These are phyloP conservation scores for Laspeyria flexula DNA, from an alignment of 2,888 invertebrate species.

Conservation along the genomic window DNA sequence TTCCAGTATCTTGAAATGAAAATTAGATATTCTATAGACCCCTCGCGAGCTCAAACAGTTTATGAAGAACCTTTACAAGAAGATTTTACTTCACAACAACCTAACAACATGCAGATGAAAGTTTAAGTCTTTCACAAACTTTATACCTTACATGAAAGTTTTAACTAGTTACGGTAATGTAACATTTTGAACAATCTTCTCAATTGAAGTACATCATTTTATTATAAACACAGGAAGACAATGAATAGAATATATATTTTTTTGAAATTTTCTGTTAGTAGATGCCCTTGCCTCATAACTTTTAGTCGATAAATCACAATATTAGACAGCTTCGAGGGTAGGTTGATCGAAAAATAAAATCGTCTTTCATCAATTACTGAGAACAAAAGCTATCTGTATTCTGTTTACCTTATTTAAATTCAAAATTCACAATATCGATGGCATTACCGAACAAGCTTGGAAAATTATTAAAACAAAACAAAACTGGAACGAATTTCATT, in stretches of 20 bases:
- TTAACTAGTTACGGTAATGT: conserved; percentile 32
- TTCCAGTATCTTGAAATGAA: conserved; percentile 22
- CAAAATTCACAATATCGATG: conserved; percentile 49
- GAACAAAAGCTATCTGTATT: conserved; percentile 52
- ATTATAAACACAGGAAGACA: conserved; percentile 1
- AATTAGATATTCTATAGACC: conserved; percentile 23
- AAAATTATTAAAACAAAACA: conserved; percentile 45
- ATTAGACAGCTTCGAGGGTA: conserved; percentile 66
- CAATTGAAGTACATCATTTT: conserved; percentile 31
- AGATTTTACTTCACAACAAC: conserved; percentile 27
- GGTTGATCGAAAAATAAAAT: conserved; percentile 60
- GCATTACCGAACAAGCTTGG: conserved; percentile 41
- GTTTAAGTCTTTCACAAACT: conserved; percentile 30
- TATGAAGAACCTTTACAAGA: conserved; percentile 20
- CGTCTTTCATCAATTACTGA: conserved; percentile 66
- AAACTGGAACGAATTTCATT: conserved; percentile 31
- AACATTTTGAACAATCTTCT: conserved; percentile 17
- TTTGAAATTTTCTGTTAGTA: conserved; percentile 54
- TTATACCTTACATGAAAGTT: conserved; percentile 32
- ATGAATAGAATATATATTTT: conserved; percentile 45
- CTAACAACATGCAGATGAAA: conserved; percentile 33
- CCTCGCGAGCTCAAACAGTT: conserved; percentile 14
- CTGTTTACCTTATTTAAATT: conserved; percentile 56
- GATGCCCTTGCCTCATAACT: conserved; percentile 62
- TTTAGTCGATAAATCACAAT: conserved; percentile 73